phyloP scores from a whole-genome alignment of 2,113 vertebrate species.

The Verasper variegatus region DNA sequence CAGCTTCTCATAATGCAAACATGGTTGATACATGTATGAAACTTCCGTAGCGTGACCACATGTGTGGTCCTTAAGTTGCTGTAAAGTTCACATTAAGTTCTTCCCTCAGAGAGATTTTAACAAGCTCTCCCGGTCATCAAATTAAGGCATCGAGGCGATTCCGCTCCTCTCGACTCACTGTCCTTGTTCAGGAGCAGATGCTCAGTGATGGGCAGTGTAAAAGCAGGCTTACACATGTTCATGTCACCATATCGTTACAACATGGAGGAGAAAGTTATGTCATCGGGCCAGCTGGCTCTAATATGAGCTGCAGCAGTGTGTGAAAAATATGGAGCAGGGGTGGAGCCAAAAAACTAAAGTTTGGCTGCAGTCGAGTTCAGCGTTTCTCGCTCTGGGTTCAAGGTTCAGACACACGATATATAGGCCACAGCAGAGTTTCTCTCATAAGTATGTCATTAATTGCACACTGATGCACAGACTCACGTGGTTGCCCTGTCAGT shows the following conservation, averaged over 20 bases:
- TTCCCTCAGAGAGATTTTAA: slow-evolving; percentile 21
- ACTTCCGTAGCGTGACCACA: background rate
- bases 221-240: slow-evolving; percentile 72
- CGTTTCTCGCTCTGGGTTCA: slow-evolving; percentile 12
- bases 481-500: background rate
- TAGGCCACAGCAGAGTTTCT: slow-evolving; percentile 26
- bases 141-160: slow-evolving; percentile 16
- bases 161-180: slow-evolving; percentile 23
- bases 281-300: slow-evolving; percentile 74
- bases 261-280: slow-evolving; percentile 75
- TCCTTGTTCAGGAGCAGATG: slow-evolving; percentile 66
- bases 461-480: slow-evolving; percentile 12
- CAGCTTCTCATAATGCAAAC: slow-evolving; percentile 3
- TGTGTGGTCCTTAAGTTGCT: background rate
- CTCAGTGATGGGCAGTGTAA: slow-evolving; percentile 79
- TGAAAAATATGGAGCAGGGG: slow-evolving; percentile 59
- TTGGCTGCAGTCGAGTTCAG: slow-evolving; percentile 18
- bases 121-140: slow-evolving; percentile 31
- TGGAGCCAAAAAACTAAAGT: slow-evolving; percentile 43
- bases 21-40: background rate
- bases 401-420: background rate
- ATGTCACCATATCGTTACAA: slow-evolving; percentile 70
- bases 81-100: slow-evolving; percentile 24
- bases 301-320: slow-evolving; percentile 55
- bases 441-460: slow-evolving; percentile 26